Evolutionary conservation across 2,113 vertebrate species (phyloP).

Genomic region (Hippocampus mohnikei): DNA sequence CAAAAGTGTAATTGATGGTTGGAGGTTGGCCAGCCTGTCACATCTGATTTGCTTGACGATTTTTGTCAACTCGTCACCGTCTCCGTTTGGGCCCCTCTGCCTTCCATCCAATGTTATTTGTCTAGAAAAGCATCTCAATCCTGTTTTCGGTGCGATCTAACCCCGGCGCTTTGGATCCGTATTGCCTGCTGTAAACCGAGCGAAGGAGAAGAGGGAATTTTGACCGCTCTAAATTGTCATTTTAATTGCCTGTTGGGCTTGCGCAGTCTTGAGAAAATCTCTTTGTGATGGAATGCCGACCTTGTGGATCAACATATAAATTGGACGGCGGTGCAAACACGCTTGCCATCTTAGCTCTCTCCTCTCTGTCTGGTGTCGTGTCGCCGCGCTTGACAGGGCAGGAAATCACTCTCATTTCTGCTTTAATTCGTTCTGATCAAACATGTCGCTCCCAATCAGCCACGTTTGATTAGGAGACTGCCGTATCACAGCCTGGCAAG

Average conservation of each 20-base stretch:
- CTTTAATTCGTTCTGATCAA: slow-evolving; percentile 72
- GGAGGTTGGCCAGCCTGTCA: slow-evolving; percentile 50
- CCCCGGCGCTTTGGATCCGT: background rate
- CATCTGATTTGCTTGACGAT: slow-evolving; percentile 56
- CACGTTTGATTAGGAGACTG: slow-evolving; percentile 61
- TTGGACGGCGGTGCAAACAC: slow-evolving; percentile 28
- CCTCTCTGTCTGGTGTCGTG: slow-evolving; percentile 27
- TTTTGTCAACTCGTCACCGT: slow-evolving; percentile 20
- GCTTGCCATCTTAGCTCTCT: slow-evolving; percentile 16
- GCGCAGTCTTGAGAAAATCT: slow-evolving; percentile 22
- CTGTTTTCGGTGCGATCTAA: background rate
- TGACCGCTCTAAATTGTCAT: slow-evolving; percentile 4
- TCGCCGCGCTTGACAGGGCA: slow-evolving; percentile 62
- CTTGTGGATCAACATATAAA: slow-evolving; percentile 44
- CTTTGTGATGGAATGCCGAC: slow-evolving; percentile 26
- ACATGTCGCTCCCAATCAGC: slow-evolving; percentile 71
- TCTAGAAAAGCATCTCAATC: background rate
- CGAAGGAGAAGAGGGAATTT: background rate
- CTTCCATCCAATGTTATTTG: slow-evolving; percentile 1
- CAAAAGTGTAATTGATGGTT: slow-evolving; percentile 49
- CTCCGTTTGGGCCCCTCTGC: slow-evolving; percentile 3
- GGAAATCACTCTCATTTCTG: slow-evolving; percentile 68
- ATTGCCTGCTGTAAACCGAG: background rate
- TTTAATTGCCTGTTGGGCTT: slow-evolving; percentile 30
- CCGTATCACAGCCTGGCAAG: slow-evolving; percentile 53